A percentile compares a stretch with the other conserved stretches of the same genome.
These are phyloP conservation scores for Lagocephalus sceleratus DNA, from an alignment of 2,797 vertebrate species.

Conservation along the genomic window DNA sequence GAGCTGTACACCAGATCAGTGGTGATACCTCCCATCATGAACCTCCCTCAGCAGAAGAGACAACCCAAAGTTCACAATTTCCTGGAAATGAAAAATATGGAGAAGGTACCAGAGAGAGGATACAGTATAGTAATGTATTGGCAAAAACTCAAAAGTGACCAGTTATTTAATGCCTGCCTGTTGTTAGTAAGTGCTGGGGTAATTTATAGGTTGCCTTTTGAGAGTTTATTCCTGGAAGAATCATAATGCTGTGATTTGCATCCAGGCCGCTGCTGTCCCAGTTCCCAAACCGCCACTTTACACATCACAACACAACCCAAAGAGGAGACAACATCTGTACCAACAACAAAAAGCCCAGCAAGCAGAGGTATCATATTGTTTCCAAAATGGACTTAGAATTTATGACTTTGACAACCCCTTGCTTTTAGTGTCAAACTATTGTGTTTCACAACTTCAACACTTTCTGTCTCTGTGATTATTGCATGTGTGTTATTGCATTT, in stretches of 20 bases:
- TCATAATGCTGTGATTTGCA: slow-evolving; percentile 73
- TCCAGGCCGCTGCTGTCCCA: slow-evolving; percentile 73
- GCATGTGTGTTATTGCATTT: slow-evolving; percentile 9
- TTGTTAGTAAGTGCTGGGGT: not conserved
- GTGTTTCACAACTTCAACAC: not conserved
- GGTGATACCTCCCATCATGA: slow-evolving; percentile 32
- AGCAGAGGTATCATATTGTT: slow-evolving; percentile 76
- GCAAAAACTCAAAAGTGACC: not conserved
- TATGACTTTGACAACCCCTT: not conserved
- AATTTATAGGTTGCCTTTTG: slow-evolving; percentile 64
- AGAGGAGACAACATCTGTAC: slow-evolving; percentile 66
- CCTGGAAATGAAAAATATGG: slow-evolving; percentile 63
- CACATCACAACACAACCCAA: slow-evolving; percentile 64
- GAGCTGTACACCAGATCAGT: slow-evolving; percentile 56
- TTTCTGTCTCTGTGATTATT: not conserved
- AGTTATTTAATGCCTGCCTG: not conserved
- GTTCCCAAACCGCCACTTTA: slow-evolving; percentile 76
- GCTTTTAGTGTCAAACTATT: not conserved
- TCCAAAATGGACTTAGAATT: not conserved
- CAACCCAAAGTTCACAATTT: slow-evolving; percentile 69
- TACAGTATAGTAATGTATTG: not conserved
- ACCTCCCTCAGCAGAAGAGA: slow-evolving; percentile 58
- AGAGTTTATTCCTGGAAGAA: slow-evolving; percentile 63
- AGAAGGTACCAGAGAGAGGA: slow-evolving; percentile 69
- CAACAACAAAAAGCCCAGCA: slow-evolving; percentile 73